Base-by-base conservation (phyloP, 2,113 vertebrate genomes). In the Glaucomys volans region DNA sequence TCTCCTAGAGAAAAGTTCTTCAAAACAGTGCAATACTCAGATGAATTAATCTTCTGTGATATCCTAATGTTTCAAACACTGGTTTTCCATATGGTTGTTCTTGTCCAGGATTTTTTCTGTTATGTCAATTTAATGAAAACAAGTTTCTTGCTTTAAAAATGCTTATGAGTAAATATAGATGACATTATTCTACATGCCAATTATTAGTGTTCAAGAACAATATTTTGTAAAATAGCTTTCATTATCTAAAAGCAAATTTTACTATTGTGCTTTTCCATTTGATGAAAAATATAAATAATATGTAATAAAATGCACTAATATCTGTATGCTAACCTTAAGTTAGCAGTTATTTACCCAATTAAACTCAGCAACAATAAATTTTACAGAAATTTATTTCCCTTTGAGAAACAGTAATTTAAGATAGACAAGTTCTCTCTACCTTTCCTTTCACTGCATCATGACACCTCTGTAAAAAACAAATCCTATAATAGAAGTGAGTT, bases 31-130 rank as follows among this genome's bases (percentile, higher is more conserved):
- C 50, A 69, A 9, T 95, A 82, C 44, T 96, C 54, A 91, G 44
- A 91, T 57, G 67, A 84, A 97, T 75, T 89, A 42, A 35, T 96
- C 74, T 66, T 97, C 66, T 74, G 4, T 90, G 79, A 54, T 37
- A 96, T 90, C 94, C 17, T 86, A 92, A 75, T 71, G 11, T 72
- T 97, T 97, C 88, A 94, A 95, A 97, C 18, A n/a, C 40, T 94
- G 90, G 18, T 35, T 97, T 97, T 96, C 6, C 8, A 86, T 89
- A 12, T 20, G 95, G 85, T 26, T 87, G 81, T 62, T 97, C 32
- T 57, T 47, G 17, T 81, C 87, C 64, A 96, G 64, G 79, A 96
- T 66, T 95, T 95, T 11, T 69, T 32, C 71, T 79, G 5, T 32
- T 79, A 54, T 62, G 32, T 64, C 84, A 95, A 95, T 50, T 86